Conservation (phyloP, 2,888 invertebrate species). For the Hirtodrosophila histrioides region DNA sequence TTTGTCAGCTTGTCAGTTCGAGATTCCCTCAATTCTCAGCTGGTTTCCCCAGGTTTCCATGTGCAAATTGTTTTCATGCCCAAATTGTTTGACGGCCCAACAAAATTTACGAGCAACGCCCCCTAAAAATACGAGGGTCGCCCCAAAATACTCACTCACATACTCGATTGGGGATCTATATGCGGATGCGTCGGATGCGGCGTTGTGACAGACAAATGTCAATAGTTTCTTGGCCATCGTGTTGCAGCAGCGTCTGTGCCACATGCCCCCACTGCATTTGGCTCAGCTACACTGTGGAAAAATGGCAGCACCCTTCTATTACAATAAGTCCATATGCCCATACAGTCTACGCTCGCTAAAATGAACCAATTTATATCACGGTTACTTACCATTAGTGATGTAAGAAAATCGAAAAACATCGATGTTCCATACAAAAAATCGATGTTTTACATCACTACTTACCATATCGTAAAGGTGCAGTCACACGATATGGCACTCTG, state of each 20-base stretch:
- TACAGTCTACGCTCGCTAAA: too few relatives aligned
- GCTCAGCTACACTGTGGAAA: too few relatives aligned
- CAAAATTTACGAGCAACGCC: slow-evolving; percentile 65
- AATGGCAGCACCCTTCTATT: too few relatives aligned
- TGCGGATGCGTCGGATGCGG: slow-evolving; percentile 32
- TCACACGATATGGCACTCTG: too few relatives aligned
- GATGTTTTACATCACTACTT: too few relatives aligned
- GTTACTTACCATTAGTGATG: too few relatives aligned
- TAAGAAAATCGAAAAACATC: too few relatives aligned
- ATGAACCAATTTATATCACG: too few relatives aligned
- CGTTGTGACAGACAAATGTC: slow-evolving; percentile 77
- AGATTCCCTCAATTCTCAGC: background rate
- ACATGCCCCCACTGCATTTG: background rate
- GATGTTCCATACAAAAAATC: too few relatives aligned
- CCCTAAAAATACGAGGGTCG: slow-evolving; percentile 51
- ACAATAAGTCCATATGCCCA: too few relatives aligned
- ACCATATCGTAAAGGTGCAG: too few relatives aligned
- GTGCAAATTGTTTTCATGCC: slow-evolving; percentile 66
- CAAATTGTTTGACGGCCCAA: slow-evolving; percentile 47
- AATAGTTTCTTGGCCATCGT: slow-evolving; percentile 54
- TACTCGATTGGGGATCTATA: background rate
- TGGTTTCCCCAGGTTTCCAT: slow-evolving; percentile 17
- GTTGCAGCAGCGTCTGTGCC: slow-evolving; percentile 12
- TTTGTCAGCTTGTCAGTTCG: background rate
- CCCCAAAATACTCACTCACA: background rate